phyloP scores from a whole-genome alignment of 1,140 invertebrate species.

The Aphelenchoides besseyi region DNA sequence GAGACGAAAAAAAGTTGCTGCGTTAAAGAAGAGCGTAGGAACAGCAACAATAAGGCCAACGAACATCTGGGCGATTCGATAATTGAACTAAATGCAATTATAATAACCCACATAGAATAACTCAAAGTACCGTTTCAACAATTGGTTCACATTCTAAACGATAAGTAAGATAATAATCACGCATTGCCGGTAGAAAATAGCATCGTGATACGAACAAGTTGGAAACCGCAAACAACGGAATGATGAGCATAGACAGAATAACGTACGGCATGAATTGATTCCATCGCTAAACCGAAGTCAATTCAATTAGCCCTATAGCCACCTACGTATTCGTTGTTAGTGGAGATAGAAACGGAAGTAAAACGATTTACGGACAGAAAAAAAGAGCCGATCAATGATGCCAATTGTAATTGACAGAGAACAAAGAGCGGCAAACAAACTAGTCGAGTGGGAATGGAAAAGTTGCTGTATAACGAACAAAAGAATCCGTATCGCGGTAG shows the following conservation, averaged over 20 bases:
- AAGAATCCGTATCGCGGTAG: background rate
- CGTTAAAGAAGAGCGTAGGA: slow-evolving; percentile 8
- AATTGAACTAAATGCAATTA: background rate
- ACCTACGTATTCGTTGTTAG: slow-evolving; percentile 4
- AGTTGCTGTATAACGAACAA: too few species aligned
- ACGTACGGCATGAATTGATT: background rate
- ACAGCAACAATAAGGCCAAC: background rate
- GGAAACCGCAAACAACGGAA: background rate
- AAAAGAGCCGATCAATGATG: slow-evolving; percentile 5
- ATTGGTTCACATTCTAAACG: background rate
- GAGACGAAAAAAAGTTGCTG: background rate
- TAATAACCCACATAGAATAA: too few species aligned
- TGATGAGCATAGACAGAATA: background rate
- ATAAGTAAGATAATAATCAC: background rate
- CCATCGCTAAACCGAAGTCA: slow-evolving; percentile 1
- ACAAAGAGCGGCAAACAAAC: background rate
- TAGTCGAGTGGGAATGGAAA: too few species aligned
- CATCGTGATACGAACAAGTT: background rate
- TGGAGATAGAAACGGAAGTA: background rate
- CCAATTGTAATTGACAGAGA: background rate
- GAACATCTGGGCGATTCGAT: background rate
- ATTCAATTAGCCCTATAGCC: background rate
- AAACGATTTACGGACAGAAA: background rate
- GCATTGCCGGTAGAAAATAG: background rate
- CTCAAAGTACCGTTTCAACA: too few species aligned